Conservation (phyloP, 2,888 invertebrate species). For the Agonopterix arenella region DNA sequence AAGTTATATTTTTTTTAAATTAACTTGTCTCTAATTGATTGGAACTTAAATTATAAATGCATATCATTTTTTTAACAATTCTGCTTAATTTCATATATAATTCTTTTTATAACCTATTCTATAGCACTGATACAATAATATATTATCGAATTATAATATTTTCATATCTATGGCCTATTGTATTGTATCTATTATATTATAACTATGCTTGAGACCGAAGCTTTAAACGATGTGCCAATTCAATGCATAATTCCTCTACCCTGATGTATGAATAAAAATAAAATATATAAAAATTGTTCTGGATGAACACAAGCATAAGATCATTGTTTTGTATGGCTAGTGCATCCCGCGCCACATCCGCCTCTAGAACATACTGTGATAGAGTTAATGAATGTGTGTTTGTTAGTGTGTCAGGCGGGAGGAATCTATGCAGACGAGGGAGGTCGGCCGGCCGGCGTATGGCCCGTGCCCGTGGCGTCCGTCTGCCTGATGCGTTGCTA, state of each 20-base stretch:
- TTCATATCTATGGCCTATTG: neutral
- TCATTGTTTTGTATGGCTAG: slow-evolving; percentile 32
- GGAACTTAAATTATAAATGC: too few relatives aligned
- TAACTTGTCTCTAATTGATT: too few relatives aligned
- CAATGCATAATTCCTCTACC: slow-evolving; percentile 43
- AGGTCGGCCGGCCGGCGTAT: slow-evolving; percentile 27
- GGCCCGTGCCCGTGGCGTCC: neutral
- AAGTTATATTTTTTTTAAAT: too few relatives aligned
- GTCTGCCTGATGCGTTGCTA: neutral
- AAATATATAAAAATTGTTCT: slow-evolving; percentile 61
- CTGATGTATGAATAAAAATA: slow-evolving; percentile 15
- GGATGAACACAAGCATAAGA: slow-evolving; percentile 53
- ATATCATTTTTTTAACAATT: slow-evolving; percentile 23
- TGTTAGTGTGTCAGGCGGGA: slow-evolving; percentile 44
- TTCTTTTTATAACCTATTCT: neutral
- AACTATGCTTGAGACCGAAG: neutral
- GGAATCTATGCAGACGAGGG: slow-evolving; percentile 44
- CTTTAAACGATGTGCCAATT: neutral
- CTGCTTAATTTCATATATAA: neutral
- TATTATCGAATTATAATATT: neutral
- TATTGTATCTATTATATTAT: slow-evolving; percentile 2
- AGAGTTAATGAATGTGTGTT: slow-evolving; percentile 44
- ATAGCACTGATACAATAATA: neutral
- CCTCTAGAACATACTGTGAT: slow-evolving; percentile 6
- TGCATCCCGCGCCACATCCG: slow-evolving; percentile 14